Percentiles rank a stretch among this genome's conserved stretches.
phyloP scores from a whole-genome alignment of 2,113 vertebrate species.

The Entelurus aequoreus region DNA sequence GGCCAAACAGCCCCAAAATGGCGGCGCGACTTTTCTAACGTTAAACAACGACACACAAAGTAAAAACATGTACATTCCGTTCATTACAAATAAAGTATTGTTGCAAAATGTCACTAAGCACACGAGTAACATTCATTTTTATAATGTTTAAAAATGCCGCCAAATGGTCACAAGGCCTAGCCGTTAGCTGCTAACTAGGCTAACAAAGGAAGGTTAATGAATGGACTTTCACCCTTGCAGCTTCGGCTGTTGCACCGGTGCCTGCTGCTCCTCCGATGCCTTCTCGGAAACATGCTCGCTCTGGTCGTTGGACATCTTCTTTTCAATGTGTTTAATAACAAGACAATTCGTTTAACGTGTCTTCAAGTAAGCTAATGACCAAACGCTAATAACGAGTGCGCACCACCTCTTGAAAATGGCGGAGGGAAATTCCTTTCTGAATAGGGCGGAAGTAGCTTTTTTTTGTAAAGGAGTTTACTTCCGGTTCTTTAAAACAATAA shows the following conservation, averaged over 20 bases:
- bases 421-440: neutral
- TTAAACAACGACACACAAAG: neutral
- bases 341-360: neutral
- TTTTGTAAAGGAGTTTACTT: neutral
- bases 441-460: neutral
- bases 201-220: slow-evolving; percentile 50
- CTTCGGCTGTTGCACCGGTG: slow-evolving; percentile 4
- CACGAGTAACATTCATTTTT: neutral
- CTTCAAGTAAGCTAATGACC: neutral
- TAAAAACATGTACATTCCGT: slow-evolving; percentile 9
- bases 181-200: neutral
- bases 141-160: neutral
- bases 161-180: neutral
- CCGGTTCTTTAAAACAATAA: neutral
- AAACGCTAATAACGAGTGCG: neutral
- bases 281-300: slow-evolving; percentile 44
- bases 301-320: slow-evolving; percentile 68
- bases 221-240: slow-evolving; percentile 55
- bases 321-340: neutral
- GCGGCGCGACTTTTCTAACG: neutral
- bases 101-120: neutral
- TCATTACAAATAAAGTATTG: too few relatives aligned
- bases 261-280: slow-evolving; percentile 20
- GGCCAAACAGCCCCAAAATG: neutral
- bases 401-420: slow-evolving; percentile 1